Conservation (phyloP, 2,888 invertebrate species). For the Lagria hirta region DNA sequence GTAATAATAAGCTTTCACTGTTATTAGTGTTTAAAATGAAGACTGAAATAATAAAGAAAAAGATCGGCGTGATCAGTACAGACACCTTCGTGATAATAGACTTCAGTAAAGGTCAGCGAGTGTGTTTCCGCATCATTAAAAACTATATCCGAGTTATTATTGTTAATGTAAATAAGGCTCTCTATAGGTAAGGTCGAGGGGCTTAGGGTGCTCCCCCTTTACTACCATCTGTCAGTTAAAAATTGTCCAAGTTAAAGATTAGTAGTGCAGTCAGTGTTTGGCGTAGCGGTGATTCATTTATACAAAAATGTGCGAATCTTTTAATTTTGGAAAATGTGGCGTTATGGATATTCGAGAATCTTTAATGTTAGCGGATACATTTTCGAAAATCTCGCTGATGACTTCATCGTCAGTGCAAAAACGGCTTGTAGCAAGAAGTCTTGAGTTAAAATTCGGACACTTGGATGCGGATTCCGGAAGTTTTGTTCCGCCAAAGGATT, state of each 20-base stretch:
- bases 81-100: constrained; percentile 17
- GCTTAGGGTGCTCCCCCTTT: constrained; percentile 19
- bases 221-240: constrained; percentile 17
- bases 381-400: constrained; percentile 61
- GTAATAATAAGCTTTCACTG: too few relatives aligned
- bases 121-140: constrained; percentile 24
- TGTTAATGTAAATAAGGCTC: constrained; percentile 16
- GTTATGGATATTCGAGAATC: constrained; percentile 49
- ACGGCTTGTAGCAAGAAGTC: constrained; percentile 59
- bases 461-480: constrained; percentile 49
- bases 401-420: constrained; percentile 60
- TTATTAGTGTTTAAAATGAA: too few relatives aligned
- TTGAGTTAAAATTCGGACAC: constrained; percentile 57
- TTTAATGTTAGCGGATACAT: constrained; percentile 59
- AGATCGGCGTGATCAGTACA: constrained; percentile 7
- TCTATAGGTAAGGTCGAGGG: constrained; percentile 22
- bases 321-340: too few relatives aligned
- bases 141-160: constrained; percentile 21
- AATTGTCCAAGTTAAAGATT: constrained; percentile 8
- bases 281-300: constrained; percentile 11
- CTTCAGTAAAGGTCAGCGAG: constrained; percentile 19
- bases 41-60: constrained; percentile 5
- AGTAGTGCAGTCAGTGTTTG: constrained; percentile 10
- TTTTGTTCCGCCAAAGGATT: constrained; percentile 63
- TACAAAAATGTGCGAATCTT: constrained; percentile 6